Percentiles rank a stretch among this genome's conserved stretches.
Evolutionary conservation across 2,888 invertebrate species (phyloP).

Genomic region (Luffia ferchaultella): DNA sequence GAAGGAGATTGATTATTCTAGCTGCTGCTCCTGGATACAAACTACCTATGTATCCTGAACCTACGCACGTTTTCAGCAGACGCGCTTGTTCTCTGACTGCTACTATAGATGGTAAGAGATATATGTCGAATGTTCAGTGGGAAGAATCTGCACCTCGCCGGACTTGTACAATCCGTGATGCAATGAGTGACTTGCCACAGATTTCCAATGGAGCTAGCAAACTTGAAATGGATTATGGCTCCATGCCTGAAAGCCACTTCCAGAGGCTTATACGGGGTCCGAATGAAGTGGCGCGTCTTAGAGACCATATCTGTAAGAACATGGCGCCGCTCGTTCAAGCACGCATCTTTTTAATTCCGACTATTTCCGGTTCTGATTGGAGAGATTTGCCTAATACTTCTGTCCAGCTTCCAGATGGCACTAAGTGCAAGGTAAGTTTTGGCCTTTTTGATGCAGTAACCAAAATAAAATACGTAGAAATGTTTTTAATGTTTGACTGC

Average conservation of each 20-base stretch:
- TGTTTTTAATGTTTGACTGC: no score
- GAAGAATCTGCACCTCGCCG: constrained; percentile 77
- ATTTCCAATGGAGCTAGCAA: constrained; percentile 76
- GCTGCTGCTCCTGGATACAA: constrained; percentile 83
- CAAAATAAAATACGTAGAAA: no score
- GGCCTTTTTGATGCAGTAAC: no score
- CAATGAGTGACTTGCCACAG: constrained; percentile 82
- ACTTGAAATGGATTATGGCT: constrained; percentile 75
- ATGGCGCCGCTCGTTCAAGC: constrained; percentile 83
- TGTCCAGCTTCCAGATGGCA: constrained; percentile 75
- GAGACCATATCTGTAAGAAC: constrained; percentile 85
- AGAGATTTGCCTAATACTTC: constrained; percentile 83
- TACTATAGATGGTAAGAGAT: constrained; percentile 53
- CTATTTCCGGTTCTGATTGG: constrained; percentile 83
- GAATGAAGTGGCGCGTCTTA: constrained; percentile 61
- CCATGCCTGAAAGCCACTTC: constrained; percentile 77
- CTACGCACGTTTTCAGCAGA: constrained; percentile 78
- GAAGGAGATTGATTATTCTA: constrained; percentile 78
- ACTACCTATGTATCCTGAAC: constrained; percentile 81
- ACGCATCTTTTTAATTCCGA: constrained; percentile 78
- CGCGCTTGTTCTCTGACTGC: constrained; percentile 68
- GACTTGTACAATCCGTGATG: constrained; percentile 81
- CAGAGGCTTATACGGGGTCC: constrained; percentile 74
- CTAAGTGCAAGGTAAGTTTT: constrained; percentile 58
- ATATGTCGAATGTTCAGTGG: constrained; percentile 66